Conservation (phyloP, 92 coral and sea anemone species). For the Actinernus sp. region DNA sequence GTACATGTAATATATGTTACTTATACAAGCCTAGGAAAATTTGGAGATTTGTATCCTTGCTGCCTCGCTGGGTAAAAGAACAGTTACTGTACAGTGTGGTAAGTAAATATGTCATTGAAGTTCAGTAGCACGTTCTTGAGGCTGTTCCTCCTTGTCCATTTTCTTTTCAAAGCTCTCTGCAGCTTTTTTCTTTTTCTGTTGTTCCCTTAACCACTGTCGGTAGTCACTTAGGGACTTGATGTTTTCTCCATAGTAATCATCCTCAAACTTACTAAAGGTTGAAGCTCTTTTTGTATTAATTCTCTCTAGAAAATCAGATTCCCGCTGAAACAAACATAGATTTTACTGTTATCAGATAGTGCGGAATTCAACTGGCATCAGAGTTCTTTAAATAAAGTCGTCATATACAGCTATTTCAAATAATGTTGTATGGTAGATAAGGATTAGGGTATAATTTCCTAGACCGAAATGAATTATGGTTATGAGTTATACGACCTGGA, state of each 20-base stretch:
- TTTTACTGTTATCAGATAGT: too few relatives aligned
- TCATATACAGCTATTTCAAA: too few relatives aligned
- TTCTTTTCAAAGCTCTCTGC: conserved; percentile 85
- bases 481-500: too few relatives aligned
- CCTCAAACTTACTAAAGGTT: conserved; percentile 96
- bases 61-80: background rate
- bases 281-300: conserved; percentile 86
- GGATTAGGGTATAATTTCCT: too few relatives aligned
- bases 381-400: too few relatives aligned
- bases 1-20: too few relatives aligned
- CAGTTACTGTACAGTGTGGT: background rate
- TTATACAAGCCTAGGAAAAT: too few relatives aligned
- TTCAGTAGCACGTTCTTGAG: conserved; percentile 49
- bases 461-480: too few relatives aligned
- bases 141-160: conserved; percentile 42
- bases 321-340: conserved; percentile 81
- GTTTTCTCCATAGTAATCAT: conserved; percentile 98
- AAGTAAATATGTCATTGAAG: conserved; percentile 11
- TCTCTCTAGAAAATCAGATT: conserved; percentile 92
- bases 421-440: too few relatives aligned
- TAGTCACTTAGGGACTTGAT: conserved; percentile 96
- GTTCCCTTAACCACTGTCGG: conserved; percentile 99
- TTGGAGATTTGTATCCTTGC: background rate
- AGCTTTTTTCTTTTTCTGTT: conserved; percentile 82
- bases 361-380: too few relatives aligned